Evolutionary conservation across 2,113 vertebrate species (phyloP).

Genomic region (Ciconia maguari): DNA sequence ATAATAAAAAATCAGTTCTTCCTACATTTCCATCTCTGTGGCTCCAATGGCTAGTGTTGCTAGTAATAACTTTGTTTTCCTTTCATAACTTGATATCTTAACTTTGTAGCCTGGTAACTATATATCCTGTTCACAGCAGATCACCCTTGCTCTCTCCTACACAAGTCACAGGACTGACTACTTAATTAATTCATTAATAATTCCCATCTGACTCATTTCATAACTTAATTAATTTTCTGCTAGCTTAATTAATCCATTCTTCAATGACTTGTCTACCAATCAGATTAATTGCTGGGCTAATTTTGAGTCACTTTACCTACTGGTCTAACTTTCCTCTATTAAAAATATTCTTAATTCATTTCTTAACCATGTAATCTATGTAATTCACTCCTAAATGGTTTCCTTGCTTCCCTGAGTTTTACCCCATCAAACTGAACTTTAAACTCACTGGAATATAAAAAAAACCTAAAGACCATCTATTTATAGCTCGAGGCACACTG

Average conservation of each 20-base stretch:
- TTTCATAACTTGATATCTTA: background rate
- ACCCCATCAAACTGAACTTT: background rate
- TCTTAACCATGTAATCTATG: conserved; percentile 7
- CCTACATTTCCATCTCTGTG: background rate
- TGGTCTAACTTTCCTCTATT: background rate
- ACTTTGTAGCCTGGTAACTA: background rate
- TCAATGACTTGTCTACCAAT: conserved; percentile 33
- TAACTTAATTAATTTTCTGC: conserved; percentile 50
- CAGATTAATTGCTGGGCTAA: conserved; percentile 31
- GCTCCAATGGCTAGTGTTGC: background rate
- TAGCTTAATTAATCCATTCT: conserved; percentile 41
- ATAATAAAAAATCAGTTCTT: background rate
- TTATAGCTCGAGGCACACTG: background rate
- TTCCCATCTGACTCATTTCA: conserved; percentile 26
- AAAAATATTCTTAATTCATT: background rate
- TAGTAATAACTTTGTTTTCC: background rate
- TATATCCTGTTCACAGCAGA: background rate
- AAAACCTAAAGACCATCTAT: background rate
- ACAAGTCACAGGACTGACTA: background rate
- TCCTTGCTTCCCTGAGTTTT: background rate
- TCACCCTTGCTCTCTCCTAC: background rate
- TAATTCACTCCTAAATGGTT: background rate
- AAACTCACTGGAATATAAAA: background rate
- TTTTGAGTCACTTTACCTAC: conserved; percentile 15
- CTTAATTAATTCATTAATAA: conserved; percentile 47